phyloP scores from a whole-genome alignment of 2,888 invertebrate species.

The Globia sparganii region DNA sequence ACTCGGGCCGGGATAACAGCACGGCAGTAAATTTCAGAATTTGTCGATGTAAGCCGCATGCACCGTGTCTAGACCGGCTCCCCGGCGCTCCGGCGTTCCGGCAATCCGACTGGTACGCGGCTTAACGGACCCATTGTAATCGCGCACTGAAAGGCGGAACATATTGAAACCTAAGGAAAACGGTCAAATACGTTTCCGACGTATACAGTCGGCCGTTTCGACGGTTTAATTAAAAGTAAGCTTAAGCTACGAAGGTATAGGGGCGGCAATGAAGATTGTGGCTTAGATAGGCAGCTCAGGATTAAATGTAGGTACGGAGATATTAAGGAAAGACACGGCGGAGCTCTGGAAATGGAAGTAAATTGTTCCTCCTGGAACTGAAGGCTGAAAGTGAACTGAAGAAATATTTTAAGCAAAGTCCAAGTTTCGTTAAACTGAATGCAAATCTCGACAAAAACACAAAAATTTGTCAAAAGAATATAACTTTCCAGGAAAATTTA shows the following conservation, averaged over 20 bases:
- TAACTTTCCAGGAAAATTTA: constrained; percentile 42
- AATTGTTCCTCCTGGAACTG: constrained; percentile 23
- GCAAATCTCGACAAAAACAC: constrained; percentile 15
- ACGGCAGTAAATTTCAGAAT: constrained; percentile 67
- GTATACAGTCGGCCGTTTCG: constrained; percentile 45
- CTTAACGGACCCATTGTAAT: constrained; percentile 63
- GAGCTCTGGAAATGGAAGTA: constrained; percentile 37
- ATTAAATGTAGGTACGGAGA: constrained; percentile 44
- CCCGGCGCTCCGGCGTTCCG: constrained; percentile 25
- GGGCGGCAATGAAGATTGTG: constrained; percentile 58
- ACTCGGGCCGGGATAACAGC: constrained; percentile 36
- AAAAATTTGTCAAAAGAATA: constrained; percentile 42
- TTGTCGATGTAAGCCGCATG: constrained; percentile 66
- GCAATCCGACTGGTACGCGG: constrained; percentile 38
- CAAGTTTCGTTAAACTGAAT: constrained; percentile 24
- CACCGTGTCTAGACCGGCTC: constrained; percentile 40
- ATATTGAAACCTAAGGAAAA: constrained; percentile 62
- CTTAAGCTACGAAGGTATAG: constrained; percentile 58
- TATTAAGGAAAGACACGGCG: constrained; percentile 45
- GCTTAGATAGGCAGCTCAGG: constrained; percentile 58
- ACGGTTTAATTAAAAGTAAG: constrained; percentile 64
- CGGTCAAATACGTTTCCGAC: constrained; percentile 50
- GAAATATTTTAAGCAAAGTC: constrained; percentile 7
- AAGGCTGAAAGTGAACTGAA: constrained; percentile 24
- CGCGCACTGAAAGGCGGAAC: constrained; percentile 59